Percentiles rank a stretch among this genome's conserved stretches.
phyloP scores from a whole-genome alignment of 2,888 invertebrate species.

The Bedellia somnulentella region DNA sequence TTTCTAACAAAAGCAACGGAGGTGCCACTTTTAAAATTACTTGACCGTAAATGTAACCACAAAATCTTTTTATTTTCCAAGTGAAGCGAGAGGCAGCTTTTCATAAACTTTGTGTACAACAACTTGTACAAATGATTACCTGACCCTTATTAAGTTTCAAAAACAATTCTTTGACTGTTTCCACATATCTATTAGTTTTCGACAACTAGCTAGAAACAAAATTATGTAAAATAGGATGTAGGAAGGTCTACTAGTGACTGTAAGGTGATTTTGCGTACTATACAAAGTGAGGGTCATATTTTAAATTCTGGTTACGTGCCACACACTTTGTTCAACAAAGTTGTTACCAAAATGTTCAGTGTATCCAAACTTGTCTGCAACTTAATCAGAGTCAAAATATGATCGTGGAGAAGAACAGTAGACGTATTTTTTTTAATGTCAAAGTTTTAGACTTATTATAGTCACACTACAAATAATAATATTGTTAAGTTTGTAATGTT shows the following conservation, averaged over 20 bases:
- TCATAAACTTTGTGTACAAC: no score
- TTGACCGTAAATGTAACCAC: not conserved
- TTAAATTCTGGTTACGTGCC: not conserved
- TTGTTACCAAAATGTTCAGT: not conserved
- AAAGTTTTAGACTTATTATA: no score
- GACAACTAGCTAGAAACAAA: no score
- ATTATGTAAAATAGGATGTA: no score
- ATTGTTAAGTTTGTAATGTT: no score
- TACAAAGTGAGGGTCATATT: not conserved
- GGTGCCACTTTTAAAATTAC: not conserved
- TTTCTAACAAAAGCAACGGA: not conserved
- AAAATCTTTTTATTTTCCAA: not conserved
- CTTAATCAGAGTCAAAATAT: no score
- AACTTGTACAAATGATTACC: no score
- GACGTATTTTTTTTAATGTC: no score
- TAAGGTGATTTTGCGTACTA: no score
- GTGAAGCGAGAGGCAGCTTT: not conserved
- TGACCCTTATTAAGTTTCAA: no score
- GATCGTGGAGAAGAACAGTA: no score
- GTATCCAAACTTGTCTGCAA: not conserved
- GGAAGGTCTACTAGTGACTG: constrained; percentile 17
- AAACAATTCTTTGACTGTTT: constrained; percentile 18
- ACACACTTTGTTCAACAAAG: not conserved
- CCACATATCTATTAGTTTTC: constrained; percentile 29
- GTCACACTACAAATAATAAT: no score